Evolutionary conservation across 2,888 invertebrate genomes (phyloP).

Genomic region (Hemaris fuciformis): DNA sequence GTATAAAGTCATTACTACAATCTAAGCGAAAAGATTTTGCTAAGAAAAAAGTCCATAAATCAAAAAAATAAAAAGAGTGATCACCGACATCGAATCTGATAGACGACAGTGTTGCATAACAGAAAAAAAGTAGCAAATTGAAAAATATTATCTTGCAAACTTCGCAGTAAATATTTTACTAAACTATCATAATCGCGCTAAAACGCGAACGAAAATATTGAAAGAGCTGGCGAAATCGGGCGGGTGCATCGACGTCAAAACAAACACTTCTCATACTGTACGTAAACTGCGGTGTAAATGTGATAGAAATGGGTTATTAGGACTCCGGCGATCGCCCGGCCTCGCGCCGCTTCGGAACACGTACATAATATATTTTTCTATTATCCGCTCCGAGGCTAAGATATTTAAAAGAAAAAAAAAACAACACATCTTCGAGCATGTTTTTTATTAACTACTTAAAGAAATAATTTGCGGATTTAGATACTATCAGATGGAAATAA

Average conservation of each 20-base stretch:
- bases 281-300: background rate
- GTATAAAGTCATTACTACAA: too few relatives aligned
- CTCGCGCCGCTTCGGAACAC: background rate
- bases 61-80: too few relatives aligned
- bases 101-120: background rate
- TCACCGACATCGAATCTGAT: too few relatives aligned
- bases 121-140: background rate
- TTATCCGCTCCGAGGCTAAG: background rate
- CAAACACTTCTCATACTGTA: background rate
- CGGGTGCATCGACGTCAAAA: background rate
- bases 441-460: too few relatives aligned
- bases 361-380: background rate
- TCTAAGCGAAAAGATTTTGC: too few relatives aligned
- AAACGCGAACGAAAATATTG: background rate
- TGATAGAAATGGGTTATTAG: slow-evolving; percentile 7
- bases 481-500: too few relatives aligned
- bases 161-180: background rate
- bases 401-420: too few relatives aligned
- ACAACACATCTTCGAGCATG: too few relatives aligned
- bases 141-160: background rate
- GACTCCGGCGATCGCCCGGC: background rate
- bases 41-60: too few relatives aligned
- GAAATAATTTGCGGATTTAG: too few relatives aligned
- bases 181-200: background rate
- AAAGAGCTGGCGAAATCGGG: background rate